Evolutionary conservation across 1,140 invertebrate species (phyloP).

Genomic region (Phortica variegata): DNA sequence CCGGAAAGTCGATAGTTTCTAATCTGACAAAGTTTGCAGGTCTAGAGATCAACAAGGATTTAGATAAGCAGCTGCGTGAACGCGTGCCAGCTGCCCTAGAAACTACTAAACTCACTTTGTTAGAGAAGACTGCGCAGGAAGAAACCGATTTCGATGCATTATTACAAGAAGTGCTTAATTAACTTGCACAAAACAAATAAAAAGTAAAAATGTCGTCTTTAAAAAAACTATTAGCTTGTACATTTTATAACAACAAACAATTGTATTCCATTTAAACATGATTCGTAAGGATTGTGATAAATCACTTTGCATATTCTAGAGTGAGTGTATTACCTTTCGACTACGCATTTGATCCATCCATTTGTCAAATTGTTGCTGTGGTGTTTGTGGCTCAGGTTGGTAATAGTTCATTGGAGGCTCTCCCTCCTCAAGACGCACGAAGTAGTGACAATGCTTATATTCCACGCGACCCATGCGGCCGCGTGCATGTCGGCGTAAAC

Average conservation of each 20-base stretch:
- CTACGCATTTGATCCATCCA: conserved; percentile 72
- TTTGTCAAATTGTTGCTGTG: conserved; percentile 71
- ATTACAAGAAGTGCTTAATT: too few species aligned
- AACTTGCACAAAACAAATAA: too few species aligned
- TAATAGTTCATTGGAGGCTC: conserved; percentile 84
- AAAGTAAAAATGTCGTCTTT: too few species aligned
- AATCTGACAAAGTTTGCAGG: conserved; percentile 28
- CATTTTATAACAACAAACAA: too few species aligned
- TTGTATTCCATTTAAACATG: too few species aligned
- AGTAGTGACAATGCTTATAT: conserved; percentile 85
- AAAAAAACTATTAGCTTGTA: too few species aligned
- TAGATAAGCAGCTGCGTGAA: conserved; percentile 33
- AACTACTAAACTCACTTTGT: too few species aligned
- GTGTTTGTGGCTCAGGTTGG: conserved; percentile 65
- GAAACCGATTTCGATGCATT: too few species aligned
- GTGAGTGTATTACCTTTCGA: conserved; percentile 69
- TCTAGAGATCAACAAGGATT: conserved; percentile 24
- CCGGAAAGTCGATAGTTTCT: conserved; percentile 32
- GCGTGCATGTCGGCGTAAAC: conserved; percentile 78
- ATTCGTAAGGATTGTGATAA: too few species aligned
- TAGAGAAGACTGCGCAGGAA: too few species aligned
- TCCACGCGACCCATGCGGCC: conserved; percentile 68
- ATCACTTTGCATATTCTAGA: too few species aligned
- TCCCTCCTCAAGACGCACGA: conserved; percentile 88
- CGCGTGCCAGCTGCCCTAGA: conserved; percentile 22